Conservation (phyloP, 2,888 invertebrate species). For the Campoletis raptor region DNA sequence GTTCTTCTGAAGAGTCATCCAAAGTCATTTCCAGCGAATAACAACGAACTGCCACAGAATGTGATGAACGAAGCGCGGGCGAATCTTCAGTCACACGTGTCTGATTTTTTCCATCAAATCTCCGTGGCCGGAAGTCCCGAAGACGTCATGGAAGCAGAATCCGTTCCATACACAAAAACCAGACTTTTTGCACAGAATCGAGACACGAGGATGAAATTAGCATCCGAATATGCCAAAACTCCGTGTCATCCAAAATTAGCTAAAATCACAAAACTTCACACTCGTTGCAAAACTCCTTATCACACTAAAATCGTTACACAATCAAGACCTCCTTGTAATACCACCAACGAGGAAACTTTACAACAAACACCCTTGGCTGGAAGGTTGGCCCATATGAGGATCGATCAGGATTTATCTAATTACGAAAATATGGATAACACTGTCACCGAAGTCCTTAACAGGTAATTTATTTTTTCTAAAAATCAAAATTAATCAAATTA, state of each 20-base stretch:
- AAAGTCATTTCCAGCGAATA: conserved; percentile 72
- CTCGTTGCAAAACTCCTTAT: conserved; percentile 80
- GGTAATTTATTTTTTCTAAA: conserved; percentile 74
- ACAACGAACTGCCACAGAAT: conserved; percentile 80
- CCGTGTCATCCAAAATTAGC: conserved; percentile 80
- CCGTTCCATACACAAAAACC: conserved; percentile 76
- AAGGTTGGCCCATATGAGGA: conserved; percentile 77
- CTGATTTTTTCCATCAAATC: conserved; percentile 83
- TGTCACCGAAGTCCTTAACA: conserved; percentile 79
- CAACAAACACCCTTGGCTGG: conserved; percentile 80
- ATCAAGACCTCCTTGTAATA: conserved; percentile 73
- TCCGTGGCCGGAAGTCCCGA: conserved; percentile 83
- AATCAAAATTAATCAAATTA: no score
- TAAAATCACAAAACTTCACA: conserved; percentile 80
- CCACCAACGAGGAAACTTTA: conserved; percentile 64
- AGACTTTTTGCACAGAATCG: conserved; percentile 73
- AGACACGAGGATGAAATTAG: conserved; percentile 68
- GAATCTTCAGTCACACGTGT: conserved; percentile 83
- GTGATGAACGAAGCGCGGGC: conserved; percentile 81
- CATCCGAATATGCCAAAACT: conserved; percentile 70
- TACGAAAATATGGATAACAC: conserved; percentile 81
- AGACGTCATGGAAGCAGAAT: conserved; percentile 83
- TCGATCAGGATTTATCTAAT: conserved; percentile 80
- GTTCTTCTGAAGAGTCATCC: conserved; percentile 71
- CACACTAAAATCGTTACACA: conserved; percentile 74